A percentile compares a stretch with the other conserved stretches of the same genome.
Evolutionary conservation across 2,113 vertebrate species (phyloP).

Genomic region (Muscicapa adusta): DNA sequence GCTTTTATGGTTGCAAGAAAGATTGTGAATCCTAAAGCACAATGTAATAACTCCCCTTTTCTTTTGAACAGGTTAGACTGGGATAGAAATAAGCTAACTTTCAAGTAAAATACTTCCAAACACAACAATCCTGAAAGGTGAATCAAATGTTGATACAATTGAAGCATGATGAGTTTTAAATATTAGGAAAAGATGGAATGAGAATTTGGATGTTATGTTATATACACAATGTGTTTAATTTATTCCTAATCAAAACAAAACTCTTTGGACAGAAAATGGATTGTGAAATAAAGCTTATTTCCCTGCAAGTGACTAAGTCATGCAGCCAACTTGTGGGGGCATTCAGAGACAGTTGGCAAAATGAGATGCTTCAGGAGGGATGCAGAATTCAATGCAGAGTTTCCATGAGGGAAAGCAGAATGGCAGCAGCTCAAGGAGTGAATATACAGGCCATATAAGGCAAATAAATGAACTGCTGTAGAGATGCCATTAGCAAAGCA

Average conservation of each 20-base stretch:
- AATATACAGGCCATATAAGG: slow-evolving; percentile 55
- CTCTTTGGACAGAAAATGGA: background rate
- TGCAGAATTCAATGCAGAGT: background rate
- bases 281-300: slow-evolving; percentile 4
- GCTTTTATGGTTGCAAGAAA: background rate
- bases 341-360: slow-evolving; percentile 9
- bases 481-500: slow-evolving; percentile 35
- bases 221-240: background rate
- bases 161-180: background rate
- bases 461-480: slow-evolving; percentile 35
- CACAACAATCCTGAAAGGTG: background rate
- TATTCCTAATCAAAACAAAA: slow-evolving; percentile 22
- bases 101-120: background rate
- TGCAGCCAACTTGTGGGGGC: background rate
- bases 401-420: slow-evolving; percentile 9
- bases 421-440: slow-evolving; percentile 19
- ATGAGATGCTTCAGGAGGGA: slow-evolving; percentile 20
- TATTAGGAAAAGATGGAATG: background rate
- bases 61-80: background rate
- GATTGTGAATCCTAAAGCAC: background rate
- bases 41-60: background rate
- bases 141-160: background rate
- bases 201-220: background rate
- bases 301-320: background rate
- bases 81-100: background rate